phyloP scores from a whole-genome alignment of 2,113 vertebrate species.

The Centropus unirufus region DNA sequence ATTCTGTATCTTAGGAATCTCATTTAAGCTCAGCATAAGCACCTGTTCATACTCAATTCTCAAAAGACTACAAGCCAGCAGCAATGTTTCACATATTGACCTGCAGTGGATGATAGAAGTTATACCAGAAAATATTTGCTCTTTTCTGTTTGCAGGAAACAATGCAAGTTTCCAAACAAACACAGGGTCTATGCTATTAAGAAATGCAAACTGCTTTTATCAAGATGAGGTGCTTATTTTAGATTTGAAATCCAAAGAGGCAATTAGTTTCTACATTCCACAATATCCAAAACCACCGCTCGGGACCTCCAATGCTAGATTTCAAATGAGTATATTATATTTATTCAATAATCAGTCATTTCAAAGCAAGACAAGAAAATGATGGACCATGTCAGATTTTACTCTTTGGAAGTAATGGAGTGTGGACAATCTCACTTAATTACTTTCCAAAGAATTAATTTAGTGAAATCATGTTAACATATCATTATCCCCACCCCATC shows the following conservation, averaged over 20 bases:
- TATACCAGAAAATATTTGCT: background rate
- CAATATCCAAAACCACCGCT: background rate
- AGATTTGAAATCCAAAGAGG: background rate
- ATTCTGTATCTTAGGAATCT: background rate
- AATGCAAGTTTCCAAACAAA: background rate
- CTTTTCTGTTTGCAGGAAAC: background rate
- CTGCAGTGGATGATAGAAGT: background rate
- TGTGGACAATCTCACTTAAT: constrained; percentile 20
- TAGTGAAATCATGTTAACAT: constrained; percentile 32
- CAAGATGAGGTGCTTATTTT: background rate
- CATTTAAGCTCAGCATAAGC: background rate
- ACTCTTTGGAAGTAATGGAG: constrained; percentile 2
- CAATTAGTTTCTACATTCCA: background rate
- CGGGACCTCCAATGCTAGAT: background rate
- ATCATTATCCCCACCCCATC: background rate
- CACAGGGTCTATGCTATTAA: background rate
- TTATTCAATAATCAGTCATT: constrained; percentile 14
- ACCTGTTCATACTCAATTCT: background rate
- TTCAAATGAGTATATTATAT: background rate
- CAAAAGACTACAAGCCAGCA: background rate
- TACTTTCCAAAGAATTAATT: constrained; percentile 33
- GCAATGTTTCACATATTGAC: background rate
- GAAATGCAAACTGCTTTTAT: background rate
- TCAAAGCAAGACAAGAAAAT: constrained; percentile 24
- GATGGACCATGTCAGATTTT: background rate